Evolutionary conservation across 2,888 invertebrate genomes (phyloP), one percentile per base, ranked within the genome.

Genomic region (Acronicta aceris): DNA sequence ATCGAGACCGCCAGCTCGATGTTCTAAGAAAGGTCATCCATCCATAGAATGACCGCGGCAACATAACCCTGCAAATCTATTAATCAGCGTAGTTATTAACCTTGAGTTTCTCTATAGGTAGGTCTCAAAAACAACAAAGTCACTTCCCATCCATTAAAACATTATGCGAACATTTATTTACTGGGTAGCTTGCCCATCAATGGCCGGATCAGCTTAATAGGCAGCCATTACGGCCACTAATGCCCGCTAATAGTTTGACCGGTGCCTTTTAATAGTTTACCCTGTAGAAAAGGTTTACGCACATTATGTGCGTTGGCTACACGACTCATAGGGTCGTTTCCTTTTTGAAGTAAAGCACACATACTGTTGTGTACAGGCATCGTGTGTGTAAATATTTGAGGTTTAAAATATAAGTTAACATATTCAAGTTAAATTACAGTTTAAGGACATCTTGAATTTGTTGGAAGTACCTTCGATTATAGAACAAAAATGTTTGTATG

Each of bases 201-300:
- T 61, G 43, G 54, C 43, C 16, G 49, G 49, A 49, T 68, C 45
- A 46, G 38, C 45, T 33, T 67, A 67, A 73, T 73, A 49, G 57
- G 53, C 57, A 8, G 25, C n/a, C 56, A 58, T 67, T 73, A 56
- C 38, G 49, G 25, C 43, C 61, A 47, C 59, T 76, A 67, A 73
- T 61, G 63, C 54, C 36, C 25, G 70, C 63, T 74, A 77, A 74
- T 74, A 70, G 70, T 64, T 74, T 61, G 65, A 56, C 71, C 71
- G 61, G 38, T 48, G 61, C 70, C 51, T 69, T 56, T 59, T 65
- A 74, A 77, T 77, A 60, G 66, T 74, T 77, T 77, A 70, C 59
- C 65, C 50, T 27, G 52, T 21, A 21, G 58, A 74, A 74, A 67
- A 62, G 55, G 52, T 50, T 36, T 40, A 6, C 15, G 30, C 48